A percentile compares a stretch with the other conserved stretches of the same genome.
Evolutionary conservation across 2,888 invertebrate species (phyloP).

Genomic region (Lochmaea capreae): DNA sequence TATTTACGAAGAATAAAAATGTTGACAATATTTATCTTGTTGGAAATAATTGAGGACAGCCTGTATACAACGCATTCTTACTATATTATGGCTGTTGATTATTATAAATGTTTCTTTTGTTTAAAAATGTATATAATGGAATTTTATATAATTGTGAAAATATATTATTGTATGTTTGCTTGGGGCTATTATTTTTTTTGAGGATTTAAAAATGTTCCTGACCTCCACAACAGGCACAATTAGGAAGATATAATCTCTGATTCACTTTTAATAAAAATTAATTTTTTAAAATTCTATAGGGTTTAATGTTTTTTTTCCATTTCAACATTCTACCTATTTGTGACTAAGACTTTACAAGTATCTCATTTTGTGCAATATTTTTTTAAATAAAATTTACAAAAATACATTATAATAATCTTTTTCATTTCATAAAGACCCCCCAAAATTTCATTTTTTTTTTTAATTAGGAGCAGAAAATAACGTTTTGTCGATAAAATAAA

Average conservation of each 20-base stretch:
- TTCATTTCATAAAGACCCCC: neutral
- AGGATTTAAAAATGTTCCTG: constrained; percentile 50
- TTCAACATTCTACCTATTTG: neutral
- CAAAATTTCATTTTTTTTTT: too few species aligned
- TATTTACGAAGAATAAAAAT: neutral
- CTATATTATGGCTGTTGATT: constrained; percentile 17
- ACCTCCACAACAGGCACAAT: constrained; percentile 39
- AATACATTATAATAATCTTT: neutral
- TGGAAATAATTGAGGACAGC: neutral
- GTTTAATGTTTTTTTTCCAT: neutral
- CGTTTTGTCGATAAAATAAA: too few species aligned
- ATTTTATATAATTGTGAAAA: constrained; percentile 14
- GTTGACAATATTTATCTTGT: neutral
- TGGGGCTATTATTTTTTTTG: constrained; percentile 38
- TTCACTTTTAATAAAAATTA: neutral
- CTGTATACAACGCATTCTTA: constrained; percentile 12
- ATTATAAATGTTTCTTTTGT: constrained; percentile 11
- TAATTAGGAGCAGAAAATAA: too few species aligned
- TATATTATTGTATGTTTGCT: constrained; percentile 27
- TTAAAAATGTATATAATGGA: neutral
- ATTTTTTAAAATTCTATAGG: neutral
- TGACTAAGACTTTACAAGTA: constrained; percentile 12
- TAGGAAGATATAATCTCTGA: neutral
- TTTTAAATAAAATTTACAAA: constrained; percentile 46
- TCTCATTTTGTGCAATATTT: constrained; percentile 46